These are phyloP conservation scores for Zophobas atratus DNA, from an alignment of 1,140 invertebrate genomes.

Conservation along the genomic window DNA sequence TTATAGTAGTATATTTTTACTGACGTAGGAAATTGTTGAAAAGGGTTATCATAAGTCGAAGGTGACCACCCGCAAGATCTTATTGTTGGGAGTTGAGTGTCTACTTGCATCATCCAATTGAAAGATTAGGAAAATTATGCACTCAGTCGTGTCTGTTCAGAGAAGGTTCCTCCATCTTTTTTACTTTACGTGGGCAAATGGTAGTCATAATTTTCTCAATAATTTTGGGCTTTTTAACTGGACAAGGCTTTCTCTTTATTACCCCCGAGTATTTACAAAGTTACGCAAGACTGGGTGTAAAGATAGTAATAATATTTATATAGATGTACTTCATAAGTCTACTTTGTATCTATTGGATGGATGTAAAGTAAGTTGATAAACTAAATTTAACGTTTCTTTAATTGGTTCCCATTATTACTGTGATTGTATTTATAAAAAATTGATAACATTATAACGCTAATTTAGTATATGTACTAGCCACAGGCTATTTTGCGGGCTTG, in stretches of 20 bases:
- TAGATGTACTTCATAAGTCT: conserved; percentile 56
- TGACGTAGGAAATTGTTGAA: conserved; percentile 47
- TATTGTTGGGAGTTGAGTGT: conserved; percentile 44
- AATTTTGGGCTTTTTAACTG: conserved; percentile 21
- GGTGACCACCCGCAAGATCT: conserved; percentile 43
- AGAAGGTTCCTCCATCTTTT: conserved; percentile 37
- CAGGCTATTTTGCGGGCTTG: conserved; percentile 42
- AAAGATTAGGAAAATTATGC: conserved; percentile 37
- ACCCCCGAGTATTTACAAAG: conserved; percentile 30
- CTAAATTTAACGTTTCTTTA: conserved; percentile 54
- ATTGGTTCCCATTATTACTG: conserved; percentile 62
- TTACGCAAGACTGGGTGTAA: conserved; percentile 59
- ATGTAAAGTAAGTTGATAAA: conserved; percentile 52
- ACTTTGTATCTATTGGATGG: conserved; percentile 60
- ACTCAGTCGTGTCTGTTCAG: conserved; percentile 46
- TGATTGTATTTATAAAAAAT: conserved; percentile 63
- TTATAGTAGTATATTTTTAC: conserved; percentile 50
- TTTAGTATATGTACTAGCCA: conserved; percentile 40
- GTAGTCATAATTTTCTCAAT: conserved; percentile 20
- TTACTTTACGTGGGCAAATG: conserved; percentile 6
- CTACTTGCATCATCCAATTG: conserved; percentile 49
- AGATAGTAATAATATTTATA: conserved; percentile 57
- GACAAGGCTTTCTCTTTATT: conserved; percentile 39
- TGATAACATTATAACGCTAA: conserved; percentile 48
- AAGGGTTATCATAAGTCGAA: conserved; percentile 8